These are phyloP conservation scores for Pungitius pungitius DNA, from an alignment of 2,113 vertebrate genomes.

Conservation along the genomic window DNA sequence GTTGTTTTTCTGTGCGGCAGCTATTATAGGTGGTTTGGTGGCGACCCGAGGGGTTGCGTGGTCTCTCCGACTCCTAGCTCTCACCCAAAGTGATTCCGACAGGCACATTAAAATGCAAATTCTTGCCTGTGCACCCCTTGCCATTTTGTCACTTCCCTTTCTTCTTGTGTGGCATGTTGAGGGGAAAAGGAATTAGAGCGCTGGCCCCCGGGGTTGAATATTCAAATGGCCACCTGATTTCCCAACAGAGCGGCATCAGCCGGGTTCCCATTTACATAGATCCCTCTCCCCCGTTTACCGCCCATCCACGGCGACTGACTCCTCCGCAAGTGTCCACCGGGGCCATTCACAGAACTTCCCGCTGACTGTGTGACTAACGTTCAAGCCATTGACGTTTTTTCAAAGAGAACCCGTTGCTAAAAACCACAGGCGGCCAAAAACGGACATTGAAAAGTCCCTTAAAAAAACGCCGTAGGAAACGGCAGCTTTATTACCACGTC, in stretches of 20 bases:
- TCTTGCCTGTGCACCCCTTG: conserved; percentile 82
- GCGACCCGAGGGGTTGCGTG: conserved; percentile 65
- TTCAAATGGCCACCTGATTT: conserved; percentile 79
- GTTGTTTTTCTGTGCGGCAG: conserved; percentile 58
- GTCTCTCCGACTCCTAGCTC: conserved; percentile 60
- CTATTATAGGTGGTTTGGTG: conserved; percentile 72
- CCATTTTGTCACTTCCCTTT: conserved; percentile 88
- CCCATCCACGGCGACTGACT: conserved; percentile 56
- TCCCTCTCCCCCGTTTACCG: conserved; percentile 58
- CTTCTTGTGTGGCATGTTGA: conserved; percentile 84
- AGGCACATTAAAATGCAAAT: conserved; percentile 94
- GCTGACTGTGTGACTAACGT: conserved; percentile 19
- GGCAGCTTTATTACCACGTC: conserved; percentile 53
- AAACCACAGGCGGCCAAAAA: conserved; percentile 36
- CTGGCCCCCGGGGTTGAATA: conserved; percentile 85
- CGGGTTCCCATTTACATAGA: conserved; percentile 68
- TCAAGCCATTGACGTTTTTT: conserved; percentile 2
- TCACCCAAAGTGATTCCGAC: conserved; percentile 79
- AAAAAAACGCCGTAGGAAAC: conserved; percentile 41
- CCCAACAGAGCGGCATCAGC: conserved; percentile 59
- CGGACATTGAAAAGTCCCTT: conserved; percentile 26
- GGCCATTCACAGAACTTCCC: conserved; percentile 38
- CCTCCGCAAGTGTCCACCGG: conserved; percentile 29
- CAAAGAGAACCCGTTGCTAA: conserved; percentile 4
- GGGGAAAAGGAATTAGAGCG: conserved; percentile 88